Base-by-base conservation (phyloP, 2,888 invertebrate genomes). In the Andrena bicolor region DNA sequence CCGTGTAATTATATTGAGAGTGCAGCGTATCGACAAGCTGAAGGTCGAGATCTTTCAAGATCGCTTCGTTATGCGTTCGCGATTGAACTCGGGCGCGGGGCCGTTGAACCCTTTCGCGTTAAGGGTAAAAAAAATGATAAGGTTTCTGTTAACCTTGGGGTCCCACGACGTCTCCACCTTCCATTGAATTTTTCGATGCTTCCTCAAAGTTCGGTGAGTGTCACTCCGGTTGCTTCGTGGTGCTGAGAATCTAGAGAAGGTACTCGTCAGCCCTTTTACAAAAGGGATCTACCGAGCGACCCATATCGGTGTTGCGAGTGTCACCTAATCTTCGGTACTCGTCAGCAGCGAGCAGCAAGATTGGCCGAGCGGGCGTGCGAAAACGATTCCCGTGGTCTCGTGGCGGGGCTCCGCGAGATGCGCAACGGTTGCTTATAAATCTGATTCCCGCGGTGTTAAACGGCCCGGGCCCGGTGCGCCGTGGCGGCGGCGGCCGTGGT, bases 351-450 rank as follows among this genome's bases (percentile, higher is more conserved):
- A 20, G 20, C 53, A 10, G 53, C 53, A 8, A n/a, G 53, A 23
- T 23, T n/a, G 53, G 7, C 20, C 53, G n/a, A 10, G 53, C 20
- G 2, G 7, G 2, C 20, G 53, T 30, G 78, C 63, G 70, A 35
- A 41, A 70, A 79, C 8, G 70, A 23, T 78, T 64, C 26, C 28
- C 63, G 32, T 53, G 32, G 20, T 20, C 61, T 20, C 61, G 60
- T 16, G 60, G 16, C 23, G 41, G 8, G 20, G 65, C 32, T 26
- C n/a, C 10, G 6, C 13, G 66, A 53, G 51, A 65, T 13, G 78
- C 35, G 60, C 61, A 79, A 79, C 71, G 41, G 75, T 61, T 80
- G 76, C 71, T 80, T 80, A 71, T 69, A 76, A 80, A 69, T 80
- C 63, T 53, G 66, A 73, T 66, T 73, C 68, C 65, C 66, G 32